These are phyloP conservation scores for Cylloceria caligata DNA, from an alignment of 2,888 invertebrate genomes.

Conservation along the genomic window DNA sequence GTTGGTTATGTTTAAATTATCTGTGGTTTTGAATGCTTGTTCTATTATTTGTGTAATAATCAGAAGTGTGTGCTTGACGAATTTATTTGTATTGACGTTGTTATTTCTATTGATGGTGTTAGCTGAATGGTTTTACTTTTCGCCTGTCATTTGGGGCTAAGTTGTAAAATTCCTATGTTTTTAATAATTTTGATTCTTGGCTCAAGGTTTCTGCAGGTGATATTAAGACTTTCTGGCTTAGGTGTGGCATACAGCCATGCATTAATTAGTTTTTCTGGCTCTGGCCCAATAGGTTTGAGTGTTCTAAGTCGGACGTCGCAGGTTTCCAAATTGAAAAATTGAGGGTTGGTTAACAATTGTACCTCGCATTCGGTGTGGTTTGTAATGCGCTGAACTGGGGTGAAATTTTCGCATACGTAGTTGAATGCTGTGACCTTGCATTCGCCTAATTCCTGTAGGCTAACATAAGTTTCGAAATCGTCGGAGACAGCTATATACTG, in stretches of 20 bases:
- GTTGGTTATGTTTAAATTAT: constrained; percentile 27
- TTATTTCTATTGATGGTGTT: constrained; percentile 31
- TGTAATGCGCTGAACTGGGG: too few relatives aligned
- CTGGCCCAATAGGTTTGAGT: background rate
- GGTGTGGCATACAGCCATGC: too few relatives aligned
- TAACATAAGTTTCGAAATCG: constrained; percentile 37
- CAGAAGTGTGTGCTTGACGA: background rate
- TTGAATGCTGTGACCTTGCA: too few relatives aligned
- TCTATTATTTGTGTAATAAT: constrained; percentile 30
- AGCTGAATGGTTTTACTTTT: constrained; percentile 20
- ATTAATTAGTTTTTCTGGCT: too few relatives aligned
- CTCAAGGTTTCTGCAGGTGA: constrained; percentile 14
- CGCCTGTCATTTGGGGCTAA: constrained; percentile 20
- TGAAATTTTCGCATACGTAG: too few relatives aligned
- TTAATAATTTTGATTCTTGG: constrained; percentile 19
- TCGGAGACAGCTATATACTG: constrained; percentile 36
- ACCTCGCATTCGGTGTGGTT: too few relatives aligned
- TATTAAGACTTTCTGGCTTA: too few relatives aligned
- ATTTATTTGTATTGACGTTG: background rate
- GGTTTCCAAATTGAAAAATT: too few relatives aligned
- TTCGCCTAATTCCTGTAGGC: background rate
- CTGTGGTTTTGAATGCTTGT: background rate
- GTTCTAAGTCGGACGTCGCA: too few relatives aligned
- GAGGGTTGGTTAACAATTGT: too few relatives aligned
- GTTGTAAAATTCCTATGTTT: constrained; percentile 35